phyloP scores from a whole-genome alignment of 2,113 vertebrate species.

The Lathamus discolor region DNA sequence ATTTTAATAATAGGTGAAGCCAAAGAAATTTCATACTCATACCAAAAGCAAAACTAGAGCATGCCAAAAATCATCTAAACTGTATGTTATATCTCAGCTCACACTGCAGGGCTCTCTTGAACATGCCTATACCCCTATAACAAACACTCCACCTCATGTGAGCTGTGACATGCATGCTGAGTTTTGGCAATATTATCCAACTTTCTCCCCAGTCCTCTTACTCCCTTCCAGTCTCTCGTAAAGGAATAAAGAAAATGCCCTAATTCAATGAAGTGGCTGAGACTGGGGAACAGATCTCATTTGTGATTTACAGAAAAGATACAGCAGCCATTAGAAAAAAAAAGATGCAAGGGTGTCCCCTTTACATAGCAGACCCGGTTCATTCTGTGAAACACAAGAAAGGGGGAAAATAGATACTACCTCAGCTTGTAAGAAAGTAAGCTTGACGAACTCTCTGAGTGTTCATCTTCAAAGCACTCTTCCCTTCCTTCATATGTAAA shows the following conservation, averaged over 20 bases:
- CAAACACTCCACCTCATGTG: background rate
- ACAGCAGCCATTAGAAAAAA: background rate
- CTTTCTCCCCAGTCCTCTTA: background rate
- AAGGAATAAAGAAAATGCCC: conserved; percentile 6
- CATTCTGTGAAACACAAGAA: background rate
- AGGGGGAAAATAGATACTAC: conserved; percentile 47
- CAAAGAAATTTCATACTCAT: background rate
- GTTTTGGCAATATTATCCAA: conserved; percentile 3
- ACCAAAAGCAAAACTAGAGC: conserved; percentile 3
- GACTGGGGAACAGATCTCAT: background rate
- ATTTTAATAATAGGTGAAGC: conserved; percentile 4
- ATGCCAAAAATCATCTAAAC: conserved; percentile 23
- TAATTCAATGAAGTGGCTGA: background rate
- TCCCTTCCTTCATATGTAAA: conserved; percentile 93
- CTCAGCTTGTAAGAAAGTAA: conserved; percentile 81
- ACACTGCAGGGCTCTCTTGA: background rate
- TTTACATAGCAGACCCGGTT: background rate
- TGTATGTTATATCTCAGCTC: background rate
- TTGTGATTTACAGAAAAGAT: background rate
- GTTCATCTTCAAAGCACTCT: conserved; percentile 83
- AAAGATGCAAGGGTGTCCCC: background rate
- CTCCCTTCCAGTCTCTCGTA: background rate
- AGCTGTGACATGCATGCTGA: background rate
- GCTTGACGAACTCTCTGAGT: conserved; percentile 78
- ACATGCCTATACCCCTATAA: background rate